Percentiles rank a stretch among this genome's conserved stretches.
phyloP scores from a whole-genome alignment of 1,140 invertebrate genomes.

The Diabrotica undecimpunctata region DNA sequence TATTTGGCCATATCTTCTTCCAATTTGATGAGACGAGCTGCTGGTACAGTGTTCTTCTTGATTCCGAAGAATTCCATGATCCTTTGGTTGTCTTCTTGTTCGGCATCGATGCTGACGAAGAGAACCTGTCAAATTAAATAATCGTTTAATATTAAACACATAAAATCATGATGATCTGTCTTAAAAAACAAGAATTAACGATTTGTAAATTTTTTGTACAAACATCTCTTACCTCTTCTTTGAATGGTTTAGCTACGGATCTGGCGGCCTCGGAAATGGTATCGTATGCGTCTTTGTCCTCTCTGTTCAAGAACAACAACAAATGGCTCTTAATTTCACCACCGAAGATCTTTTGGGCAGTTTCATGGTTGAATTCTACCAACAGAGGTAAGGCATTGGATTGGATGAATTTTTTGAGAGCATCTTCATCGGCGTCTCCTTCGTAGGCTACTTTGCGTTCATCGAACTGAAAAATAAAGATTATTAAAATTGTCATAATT shows the following conservation, averaged over 20 bases:
- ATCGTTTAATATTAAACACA: too few species aligned
- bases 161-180: too few species aligned
- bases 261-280: conserved; percentile 67
- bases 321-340: conserved; percentile 96
- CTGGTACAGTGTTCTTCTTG: conserved; percentile 87
- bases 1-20: conserved; percentile 99
- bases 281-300: conserved; percentile 69
- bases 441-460: conserved; percentile 81
- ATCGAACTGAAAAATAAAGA: conserved; percentile 74
- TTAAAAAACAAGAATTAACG: too few species aligned
- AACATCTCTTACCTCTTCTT: conserved; percentile 52
- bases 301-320: conserved; percentile 90
- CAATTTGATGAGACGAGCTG: conserved; percentile 88
- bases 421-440: conserved; percentile 63
- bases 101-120: conserved; percentile 93
- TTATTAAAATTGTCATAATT: conserved; percentile 4
- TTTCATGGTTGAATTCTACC: conserved; percentile 97
- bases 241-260: conserved; percentile 82
- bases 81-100: conserved; percentile 89
- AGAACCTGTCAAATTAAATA: conserved; percentile 62
- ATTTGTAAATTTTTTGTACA: too few species aligned
- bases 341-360: conserved; percentile 96
- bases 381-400: conserved; percentile 86
- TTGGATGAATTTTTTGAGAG: conserved; percentile 80
- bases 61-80: conserved; percentile 99